Base-by-base conservation (phyloP, 2,113 vertebrate species). In the Thamnophis sirtalis region DNA sequence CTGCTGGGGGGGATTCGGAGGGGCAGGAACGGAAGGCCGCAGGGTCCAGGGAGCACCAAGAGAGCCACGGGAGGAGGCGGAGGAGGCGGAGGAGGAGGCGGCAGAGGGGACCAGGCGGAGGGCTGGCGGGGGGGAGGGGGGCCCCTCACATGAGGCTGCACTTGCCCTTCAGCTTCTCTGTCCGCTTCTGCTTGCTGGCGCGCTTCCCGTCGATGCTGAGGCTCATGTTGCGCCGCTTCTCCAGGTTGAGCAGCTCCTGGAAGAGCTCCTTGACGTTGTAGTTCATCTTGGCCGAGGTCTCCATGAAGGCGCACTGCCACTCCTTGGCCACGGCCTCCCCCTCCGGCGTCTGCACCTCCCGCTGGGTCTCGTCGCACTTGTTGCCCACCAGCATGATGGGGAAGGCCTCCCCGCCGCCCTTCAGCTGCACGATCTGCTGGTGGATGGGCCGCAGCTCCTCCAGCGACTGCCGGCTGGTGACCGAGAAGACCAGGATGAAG, bases 271-370 rank as follows among this genome's bases (percentile, higher is more conserved):
- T 99, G 88, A 99, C 99, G 17, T 99, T 99, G 98, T 99, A 98
- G 98, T 99, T 99, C 98, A 98, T 99, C 97, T 99, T 99, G 97
- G 99, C 99, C 0, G 99, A 99, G 15, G 99, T 99, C 97, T 99
- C 99, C 98, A 99, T 99, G 97, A 99, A 99, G 95, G 99, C 98
- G 95, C 99, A 99, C 93, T 99, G 99, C 99, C 99, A 99, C 95
- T 98, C 97, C 97, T 98, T 98, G 93, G 99, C 98, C 98, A 99
- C 60, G 1, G 98, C 98, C 95, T 99, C 99, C 0, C 99, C 99
- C 13, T 99, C 98, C 56, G 98, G 97, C 88, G 98, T 98, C 96
- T 99, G 98, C 97, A 99, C 98, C 97, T 99, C 99, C 28, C 99
- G 97, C 96, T 98, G 98, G n/a, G 98, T 98, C 97, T 99, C 99